These are phyloP conservation scores for Wasmannia auropunctata DNA, from an alignment of 1,140 invertebrate genomes.

Conservation along the genomic window DNA sequence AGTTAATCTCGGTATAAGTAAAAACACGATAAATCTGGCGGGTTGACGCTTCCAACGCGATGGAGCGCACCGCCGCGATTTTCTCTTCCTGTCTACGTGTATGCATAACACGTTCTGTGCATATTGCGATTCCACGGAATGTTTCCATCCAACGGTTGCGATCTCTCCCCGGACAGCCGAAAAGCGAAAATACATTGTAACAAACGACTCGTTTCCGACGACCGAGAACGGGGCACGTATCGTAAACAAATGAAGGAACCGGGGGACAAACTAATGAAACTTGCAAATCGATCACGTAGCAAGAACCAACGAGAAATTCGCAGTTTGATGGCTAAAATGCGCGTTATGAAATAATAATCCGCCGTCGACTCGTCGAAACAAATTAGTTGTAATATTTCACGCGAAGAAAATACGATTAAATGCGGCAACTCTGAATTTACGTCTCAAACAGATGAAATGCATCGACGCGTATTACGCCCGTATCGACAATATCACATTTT, in stretches of 20 bases:
- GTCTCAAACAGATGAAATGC: conserved; percentile 39
- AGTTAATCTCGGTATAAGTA: conserved; percentile 47
- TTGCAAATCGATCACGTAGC: conserved; percentile 57
- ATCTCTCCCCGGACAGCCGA: conserved; percentile 43
- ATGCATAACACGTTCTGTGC: conserved; percentile 61
- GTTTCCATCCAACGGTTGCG: conserved; percentile 32
- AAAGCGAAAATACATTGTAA: conserved; percentile 64
- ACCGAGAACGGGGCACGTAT: conserved; percentile 11
- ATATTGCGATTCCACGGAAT: conserved; percentile 65
- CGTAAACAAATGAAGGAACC: conserved; percentile 50
- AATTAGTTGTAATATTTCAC: conserved; percentile 56
- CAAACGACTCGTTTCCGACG: conserved; percentile 53
- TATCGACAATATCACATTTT: conserved; percentile 31
- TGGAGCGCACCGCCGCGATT: conserved; percentile 30
- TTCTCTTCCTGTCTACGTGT: conserved; percentile 41
- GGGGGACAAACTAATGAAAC: conserved; percentile 51
- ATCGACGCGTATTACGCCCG: background rate
- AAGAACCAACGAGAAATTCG: conserved; percentile 22
- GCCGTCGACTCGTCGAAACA: conserved; percentile 27
- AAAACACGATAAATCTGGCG: conserved; percentile 59
- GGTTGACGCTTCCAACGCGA: conserved; percentile 41
- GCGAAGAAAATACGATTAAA: conserved; percentile 53
- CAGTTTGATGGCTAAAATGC: conserved; percentile 28
- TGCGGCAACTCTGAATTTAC: background rate
- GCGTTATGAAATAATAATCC: conserved; percentile 49